Percentiles rank a stretch among this genome's conserved stretches.
These are phyloP conservation scores for Prorops nasuta DNA, from an alignment of 1,140 invertebrate species.

Conservation along the genomic window DNA sequence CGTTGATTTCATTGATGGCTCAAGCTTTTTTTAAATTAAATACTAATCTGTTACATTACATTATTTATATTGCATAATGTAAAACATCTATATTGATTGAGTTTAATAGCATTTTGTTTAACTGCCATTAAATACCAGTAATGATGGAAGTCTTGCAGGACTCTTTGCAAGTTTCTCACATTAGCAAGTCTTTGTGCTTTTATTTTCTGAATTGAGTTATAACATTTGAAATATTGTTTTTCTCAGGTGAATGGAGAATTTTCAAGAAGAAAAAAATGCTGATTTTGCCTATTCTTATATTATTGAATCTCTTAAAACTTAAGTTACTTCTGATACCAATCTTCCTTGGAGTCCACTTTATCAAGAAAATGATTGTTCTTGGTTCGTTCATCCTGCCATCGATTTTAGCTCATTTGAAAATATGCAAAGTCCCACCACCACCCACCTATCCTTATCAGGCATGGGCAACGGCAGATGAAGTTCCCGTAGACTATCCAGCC, in stretches of 20 bases:
- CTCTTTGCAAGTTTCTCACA: no score
- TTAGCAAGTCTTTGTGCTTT: no score
- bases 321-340: slow-evolving; percentile 65
- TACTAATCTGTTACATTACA: no score
- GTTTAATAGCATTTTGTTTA: no score
- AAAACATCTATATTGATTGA: no score
- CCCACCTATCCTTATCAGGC: slow-evolving; percentile 32
- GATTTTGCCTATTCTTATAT: slow-evolving; percentile 62
- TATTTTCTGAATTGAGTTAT: no score
- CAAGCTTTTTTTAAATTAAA: no score
- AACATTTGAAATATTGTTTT: no score
- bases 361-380: slow-evolving; percentile 68
- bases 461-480: slow-evolving; percentile 44
- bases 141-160: no score
- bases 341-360: slow-evolving; percentile 64
- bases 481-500: slow-evolving; percentile 46
- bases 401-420: slow-evolving; percentile 62
- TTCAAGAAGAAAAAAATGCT: slow-evolving; percentile 63
- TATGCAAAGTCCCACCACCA: slow-evolving; percentile 59
- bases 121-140: no score
- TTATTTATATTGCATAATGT: no score
- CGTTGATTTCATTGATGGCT: no score
- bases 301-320: slow-evolving; percentile 64
- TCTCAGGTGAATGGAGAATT: slow-evolving; percentile 36
- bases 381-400: slow-evolving; percentile 64